Conservation (phyloP, 2,113 vertebrate species). For the Equus quagga region DNA sequence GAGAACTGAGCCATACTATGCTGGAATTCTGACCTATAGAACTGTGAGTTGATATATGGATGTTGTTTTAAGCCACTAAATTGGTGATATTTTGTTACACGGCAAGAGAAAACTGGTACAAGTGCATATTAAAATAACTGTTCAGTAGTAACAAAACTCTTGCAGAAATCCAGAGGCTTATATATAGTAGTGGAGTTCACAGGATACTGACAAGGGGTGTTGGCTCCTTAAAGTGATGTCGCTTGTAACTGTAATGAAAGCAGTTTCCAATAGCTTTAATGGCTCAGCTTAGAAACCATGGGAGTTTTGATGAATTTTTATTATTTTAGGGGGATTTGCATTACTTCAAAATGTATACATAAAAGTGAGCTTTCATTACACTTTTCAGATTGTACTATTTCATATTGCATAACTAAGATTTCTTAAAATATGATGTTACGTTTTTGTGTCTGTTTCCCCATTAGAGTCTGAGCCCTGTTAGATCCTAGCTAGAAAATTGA, state of each 20-base stretch:
- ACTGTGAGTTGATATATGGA: not conserved
- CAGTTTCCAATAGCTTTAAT: not conserved
- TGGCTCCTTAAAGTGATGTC: not conserved
- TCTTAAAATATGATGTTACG: not conserved
- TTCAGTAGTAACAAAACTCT: not conserved
- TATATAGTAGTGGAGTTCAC: not conserved
- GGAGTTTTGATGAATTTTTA: slow-evolving; percentile 18
- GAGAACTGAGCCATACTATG: not conserved
- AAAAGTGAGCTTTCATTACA: not conserved
- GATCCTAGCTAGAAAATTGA: not conserved
- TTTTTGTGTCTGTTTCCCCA: not conserved
- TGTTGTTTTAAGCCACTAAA: slow-evolving; percentile 21
- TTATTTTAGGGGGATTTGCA: not conserved
- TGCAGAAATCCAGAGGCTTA: slow-evolving; percentile 21
- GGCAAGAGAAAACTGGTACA: slow-evolving; percentile 1
- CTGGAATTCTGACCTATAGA: slow-evolving; percentile 2
- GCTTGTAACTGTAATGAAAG: not conserved
- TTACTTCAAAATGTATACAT: slow-evolving; percentile 11
- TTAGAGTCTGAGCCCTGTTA: not conserved
- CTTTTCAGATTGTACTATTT: slow-evolving; percentile 2
- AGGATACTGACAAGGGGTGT: not conserved
- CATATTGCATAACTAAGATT: not conserved
- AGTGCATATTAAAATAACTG: not conserved
- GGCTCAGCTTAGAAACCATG: not conserved
- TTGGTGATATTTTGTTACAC: slow-evolving; percentile 38